A percentile compares a stretch with the other conserved stretches of the same genome.
Evolutionary conservation across 2,888 invertebrate genomes (phyloP).

Genomic region (Calameuta pallipes): DNA sequence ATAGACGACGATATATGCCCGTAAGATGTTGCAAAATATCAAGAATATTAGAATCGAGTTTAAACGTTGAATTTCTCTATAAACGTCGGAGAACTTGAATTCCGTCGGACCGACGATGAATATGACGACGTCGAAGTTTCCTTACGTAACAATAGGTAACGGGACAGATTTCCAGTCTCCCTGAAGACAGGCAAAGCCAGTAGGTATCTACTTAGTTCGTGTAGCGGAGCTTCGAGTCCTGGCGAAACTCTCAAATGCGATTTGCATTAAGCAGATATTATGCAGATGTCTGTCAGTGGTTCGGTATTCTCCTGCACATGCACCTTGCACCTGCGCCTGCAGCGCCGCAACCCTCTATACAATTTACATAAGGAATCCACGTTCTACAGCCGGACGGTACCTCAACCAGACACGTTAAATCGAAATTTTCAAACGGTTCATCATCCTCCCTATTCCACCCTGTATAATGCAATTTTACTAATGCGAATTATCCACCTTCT

Average conservation of each 20-base stretch:
- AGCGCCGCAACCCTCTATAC: neutral
- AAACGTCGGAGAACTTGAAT: neutral
- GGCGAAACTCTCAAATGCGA: conserved; percentile 56
- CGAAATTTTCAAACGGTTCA: neutral
- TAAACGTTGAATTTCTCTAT: neutral
- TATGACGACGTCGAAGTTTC: neutral
- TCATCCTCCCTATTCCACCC: neutral
- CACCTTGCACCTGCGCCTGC: neutral
- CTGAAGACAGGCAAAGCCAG: neutral
- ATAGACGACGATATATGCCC: neutral
- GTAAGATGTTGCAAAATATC: neutral
- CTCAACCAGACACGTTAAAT: neutral
- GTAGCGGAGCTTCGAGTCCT: conserved; percentile 22
- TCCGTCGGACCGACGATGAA: neutral
- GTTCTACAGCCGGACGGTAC: neutral
- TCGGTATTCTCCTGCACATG: neutral
- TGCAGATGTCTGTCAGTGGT: conserved; percentile 31
- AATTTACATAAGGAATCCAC: neutral
- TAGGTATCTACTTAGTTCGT: neutral
- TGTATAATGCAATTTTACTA: neutral
- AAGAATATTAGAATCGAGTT: neutral
- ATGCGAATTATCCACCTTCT: neutral
- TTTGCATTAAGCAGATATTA: conserved; percentile 59
- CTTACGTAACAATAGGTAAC: neutral
- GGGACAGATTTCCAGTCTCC: neutral